phyloP scores from a whole-genome alignment of 1,140 invertebrate genomes.

The Leptestheria dahalacensis region DNA sequence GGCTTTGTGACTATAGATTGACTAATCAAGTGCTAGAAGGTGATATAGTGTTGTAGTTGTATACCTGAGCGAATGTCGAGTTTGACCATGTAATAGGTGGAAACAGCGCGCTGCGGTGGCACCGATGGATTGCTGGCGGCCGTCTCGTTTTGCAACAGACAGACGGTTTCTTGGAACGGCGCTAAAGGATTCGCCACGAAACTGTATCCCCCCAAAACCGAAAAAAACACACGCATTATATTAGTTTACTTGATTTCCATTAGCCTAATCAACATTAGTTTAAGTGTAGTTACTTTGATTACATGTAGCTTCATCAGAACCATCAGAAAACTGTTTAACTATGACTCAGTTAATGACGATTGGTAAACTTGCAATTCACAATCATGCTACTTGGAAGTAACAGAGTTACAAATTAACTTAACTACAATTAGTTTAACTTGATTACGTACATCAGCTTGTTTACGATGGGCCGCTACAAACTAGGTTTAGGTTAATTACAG shows the following conservation, averaged over 20 bases:
- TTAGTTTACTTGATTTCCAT: neutral
- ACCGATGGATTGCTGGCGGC: conserved; percentile 70
- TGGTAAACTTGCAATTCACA: neutral
- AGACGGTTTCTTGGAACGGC: conserved; percentile 79
- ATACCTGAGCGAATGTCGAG: conserved; percentile 67
- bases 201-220: conserved; percentile 32
- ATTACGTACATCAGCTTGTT: no score
- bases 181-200: conserved; percentile 82
- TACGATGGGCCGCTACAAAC: no score
- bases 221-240: conserved; percentile 2
- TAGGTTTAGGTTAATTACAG: no score
- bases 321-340: neutral
- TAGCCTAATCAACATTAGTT: neutral
- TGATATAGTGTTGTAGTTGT: conserved; percentile 6
- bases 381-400: no score
- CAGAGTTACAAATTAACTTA: no score
- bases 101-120: conserved; percentile 53
- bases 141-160: conserved; percentile 82
- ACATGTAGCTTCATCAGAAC: neutral
- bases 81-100: conserved; percentile 91
- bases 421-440: neutral
- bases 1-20: neutral
- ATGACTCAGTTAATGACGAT: neutral
- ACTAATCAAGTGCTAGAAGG: neutral
- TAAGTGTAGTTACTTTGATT: neutral